Evolutionary conservation across 1,140 invertebrate species (phyloP), one percentile per base, ranked within the genome.

Genomic region (Trachymyrmex septentrionalis): DNA sequence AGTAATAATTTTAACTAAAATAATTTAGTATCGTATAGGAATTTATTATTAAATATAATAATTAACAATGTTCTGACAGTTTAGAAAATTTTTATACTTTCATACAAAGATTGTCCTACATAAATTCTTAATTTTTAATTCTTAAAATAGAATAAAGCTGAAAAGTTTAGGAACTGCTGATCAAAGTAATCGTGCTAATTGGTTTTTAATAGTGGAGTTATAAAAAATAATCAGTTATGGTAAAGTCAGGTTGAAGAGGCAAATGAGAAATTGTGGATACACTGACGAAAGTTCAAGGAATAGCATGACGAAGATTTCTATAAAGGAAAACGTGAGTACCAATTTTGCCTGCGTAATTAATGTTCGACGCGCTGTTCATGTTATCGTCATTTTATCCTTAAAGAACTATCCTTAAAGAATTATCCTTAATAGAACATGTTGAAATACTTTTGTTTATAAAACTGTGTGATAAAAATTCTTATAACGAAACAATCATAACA

Each of bases 221-320:
- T 12, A 34, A 77, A 21, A 77, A 61, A 27, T 1, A 9, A 19
- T 44, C 4, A 27, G 9, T 38, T 66, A 3, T 44, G 64, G 12
- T 4, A 44, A 9, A 14, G 3, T 30, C 27, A 44, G 44, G 0
- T n/a, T 48, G 24, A 63, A 44, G 16, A 63, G 14, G 16, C 16
- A 19, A 64, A n/a, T n/a, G 24, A 78, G 44, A 63, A 63, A 48
- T 63, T 24, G 9, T n/a, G 30, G 10, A 44, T 16, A 38, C 34
- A 24, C 16, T 19, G 61, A 30, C 3, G 44, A 80, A 14, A 80
- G 7, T 80, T 55, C n/a, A 66, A 78, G 19, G 44, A 55, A 61
- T 76, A 16, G 3, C 16, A 7, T 61, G 7, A 44, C 2, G 16
- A 44, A 44, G 10, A 0, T 34, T 77, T n/a, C 2, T 50, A 69